Base-by-base conservation (phyloP, 2,888 invertebrate species). In the Archaeoteleia sp. region DNA sequence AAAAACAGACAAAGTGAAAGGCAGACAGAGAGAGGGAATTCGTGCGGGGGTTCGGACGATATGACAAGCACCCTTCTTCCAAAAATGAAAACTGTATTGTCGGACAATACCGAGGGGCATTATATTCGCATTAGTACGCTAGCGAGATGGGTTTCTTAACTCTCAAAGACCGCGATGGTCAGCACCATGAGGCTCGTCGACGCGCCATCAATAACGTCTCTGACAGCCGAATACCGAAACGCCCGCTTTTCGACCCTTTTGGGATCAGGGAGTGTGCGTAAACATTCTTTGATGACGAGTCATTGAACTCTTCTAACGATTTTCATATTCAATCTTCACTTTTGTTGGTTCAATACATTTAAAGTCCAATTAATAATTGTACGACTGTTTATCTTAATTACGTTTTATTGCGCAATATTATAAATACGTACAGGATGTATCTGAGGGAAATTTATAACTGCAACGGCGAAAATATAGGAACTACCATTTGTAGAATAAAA, bases 81-180 rank as follows among this genome's bases (percentile, higher is more conserved):
- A 57, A 67, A 70, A 70, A 67, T 70, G 70, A 70, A 70, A 70
- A 70, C 61, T 65, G 63, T 63, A 67, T 67, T 51, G 60, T 55
- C 54, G 67, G 34, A 45, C 49, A 54, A 48, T 58, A 37, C 32
- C 35, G 39, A 49, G 63, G 65, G 57, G 54, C 46, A 71, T 71
- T 71, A 71, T 71, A 55, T 71, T 71, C 70, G 61, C 70, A 61
- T 67, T 67, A 71, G 61, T 29, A 49, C 30, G 34, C 48, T 32
- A 25, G 53, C 34, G 60, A 60, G 65, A 55, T 62, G 48, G 62
- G 48, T 45, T 49, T 46, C 65, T 66, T 57, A 45, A 40, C 43
- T 32, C 46, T 45, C 39, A 54, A 51, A 67, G 53, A 65, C 63
- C 63, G 43, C 61, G 55, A 54, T 65, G 67, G 70, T 71, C 70